Percentiles rank a stretch among this genome's conserved stretches.
These are phyloP conservation scores for Drosophila demipolita DNA, from an alignment of 2,888 invertebrate genomes.

Conservation along the genomic window DNA sequence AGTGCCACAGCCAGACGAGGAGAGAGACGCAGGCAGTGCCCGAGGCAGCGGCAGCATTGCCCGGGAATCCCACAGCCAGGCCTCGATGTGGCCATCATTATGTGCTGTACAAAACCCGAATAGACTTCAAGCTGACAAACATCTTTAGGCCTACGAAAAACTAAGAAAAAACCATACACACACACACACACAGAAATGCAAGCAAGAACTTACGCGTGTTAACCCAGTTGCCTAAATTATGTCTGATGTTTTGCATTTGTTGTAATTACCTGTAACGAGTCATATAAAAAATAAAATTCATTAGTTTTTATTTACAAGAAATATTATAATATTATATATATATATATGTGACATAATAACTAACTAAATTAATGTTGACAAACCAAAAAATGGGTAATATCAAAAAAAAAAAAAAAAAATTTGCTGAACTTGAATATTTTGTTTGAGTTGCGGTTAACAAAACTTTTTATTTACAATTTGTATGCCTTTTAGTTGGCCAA, in stretches of 20 bases:
- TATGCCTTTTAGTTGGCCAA: background rate
- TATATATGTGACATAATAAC: background rate
- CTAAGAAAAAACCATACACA: background rate
- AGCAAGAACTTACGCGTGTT: conserved; percentile 45
- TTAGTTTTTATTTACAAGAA: conserved; percentile 26
- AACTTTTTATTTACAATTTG: background rate
- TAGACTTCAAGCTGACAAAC: conserved; percentile 17
- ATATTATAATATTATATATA: background rate
- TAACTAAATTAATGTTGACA: background rate
- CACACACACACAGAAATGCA: no score
- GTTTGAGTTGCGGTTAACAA: background rate
- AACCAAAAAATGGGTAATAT: background rate
- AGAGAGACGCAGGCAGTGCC: background rate
- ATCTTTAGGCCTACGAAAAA: conserved; percentile 18
- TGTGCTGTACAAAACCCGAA: conserved; percentile 30
- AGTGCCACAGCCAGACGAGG: background rate
- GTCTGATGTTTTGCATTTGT: conserved; percentile 10
- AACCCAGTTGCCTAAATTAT: conserved; percentile 56
- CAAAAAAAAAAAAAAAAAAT: no score
- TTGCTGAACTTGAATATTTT: no score
- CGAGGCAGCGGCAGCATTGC: background rate
- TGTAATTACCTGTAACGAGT: conserved; percentile 59
- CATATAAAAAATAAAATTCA: conserved; percentile 6
- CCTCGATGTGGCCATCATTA: conserved; percentile 35
- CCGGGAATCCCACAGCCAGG: conserved; percentile 13